A percentile compares a stretch with the other conserved stretches of the same genome.
phyloP scores from a whole-genome alignment of 2,888 invertebrate species.

The Criorhina ranunculi region DNA sequence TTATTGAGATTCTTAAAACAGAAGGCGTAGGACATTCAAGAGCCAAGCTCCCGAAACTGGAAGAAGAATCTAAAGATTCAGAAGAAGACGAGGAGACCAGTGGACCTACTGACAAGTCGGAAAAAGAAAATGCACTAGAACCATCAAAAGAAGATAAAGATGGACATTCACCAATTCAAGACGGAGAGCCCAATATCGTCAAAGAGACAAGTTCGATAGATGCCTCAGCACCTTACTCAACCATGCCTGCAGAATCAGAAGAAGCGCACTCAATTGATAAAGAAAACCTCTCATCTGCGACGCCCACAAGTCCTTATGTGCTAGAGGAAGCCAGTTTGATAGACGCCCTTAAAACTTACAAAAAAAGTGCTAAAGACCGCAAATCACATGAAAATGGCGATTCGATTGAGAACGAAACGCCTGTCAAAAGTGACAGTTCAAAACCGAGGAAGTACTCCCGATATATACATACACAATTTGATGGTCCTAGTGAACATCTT shows the following conservation, averaged over 20 bases:
- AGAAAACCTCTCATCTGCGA: no score
- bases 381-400: background rate
- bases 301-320: no score
- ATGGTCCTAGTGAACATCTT: no score
- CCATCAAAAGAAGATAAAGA: background rate
- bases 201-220: no score
- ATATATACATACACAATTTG: no score
- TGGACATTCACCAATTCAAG: background rate
- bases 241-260: no score
- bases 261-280: no score
- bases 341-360: background rate
- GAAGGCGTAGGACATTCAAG: background rate
- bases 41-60: background rate
- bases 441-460: background rate
- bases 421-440: background rate
- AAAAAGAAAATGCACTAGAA: background rate
- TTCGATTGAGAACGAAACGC: background rate
- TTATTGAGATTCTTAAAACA: background rate
- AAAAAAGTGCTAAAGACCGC: background rate
- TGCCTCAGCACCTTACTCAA: no score
- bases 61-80: background rate
- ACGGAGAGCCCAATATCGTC: background rate
- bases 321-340: conserved; percentile 6
- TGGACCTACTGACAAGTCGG: background rate
- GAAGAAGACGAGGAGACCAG: background rate